A percentile compares a stretch with the other conserved stretches of the same genome.
Conservation (phyloP, 1,140 invertebrate species). For the Aphaenogaster rudis region DNA sequence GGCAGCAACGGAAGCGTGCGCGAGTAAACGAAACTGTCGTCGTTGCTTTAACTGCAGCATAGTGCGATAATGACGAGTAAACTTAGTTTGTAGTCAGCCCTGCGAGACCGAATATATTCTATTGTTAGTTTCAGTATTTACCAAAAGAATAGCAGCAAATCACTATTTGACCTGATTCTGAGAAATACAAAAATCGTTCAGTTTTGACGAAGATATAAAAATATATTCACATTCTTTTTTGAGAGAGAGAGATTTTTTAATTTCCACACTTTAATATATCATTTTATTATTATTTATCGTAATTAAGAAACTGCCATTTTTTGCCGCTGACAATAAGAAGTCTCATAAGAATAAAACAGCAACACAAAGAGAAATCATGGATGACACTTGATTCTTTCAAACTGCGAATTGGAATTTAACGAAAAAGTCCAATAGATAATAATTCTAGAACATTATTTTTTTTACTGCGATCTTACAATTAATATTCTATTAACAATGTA, state of each 20-base stretch:
- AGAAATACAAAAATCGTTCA: neutral
- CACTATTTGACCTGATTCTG: neutral
- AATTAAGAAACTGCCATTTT: neutral
- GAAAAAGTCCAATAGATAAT: neutral
- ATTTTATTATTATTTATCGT: neutral
- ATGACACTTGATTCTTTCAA: neutral
- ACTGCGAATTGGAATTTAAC: neutral
- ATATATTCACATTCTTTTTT: neutral
- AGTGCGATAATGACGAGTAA: slow-evolving; percentile 47
- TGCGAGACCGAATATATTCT: slow-evolving; percentile 5
- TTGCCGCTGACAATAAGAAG: neutral
- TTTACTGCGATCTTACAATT: neutral
- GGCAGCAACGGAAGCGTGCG: neutral
- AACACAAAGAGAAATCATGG: neutral
- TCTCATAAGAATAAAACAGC: neutral
- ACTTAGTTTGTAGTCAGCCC: slow-evolving; percentile 39
- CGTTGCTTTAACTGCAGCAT: slow-evolving; percentile 30
- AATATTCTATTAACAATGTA: neutral
- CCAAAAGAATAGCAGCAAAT: neutral
- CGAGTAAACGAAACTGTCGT: slow-evolving; percentile 44
- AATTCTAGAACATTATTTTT: neutral
- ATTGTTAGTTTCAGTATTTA: neutral
- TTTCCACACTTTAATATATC: neutral
- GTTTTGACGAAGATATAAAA: neutral
- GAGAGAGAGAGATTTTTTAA: neutral